Evolutionary conservation across 2,113 vertebrate genomes (phyloP).

Genomic region (Limanda limanda): DNA sequence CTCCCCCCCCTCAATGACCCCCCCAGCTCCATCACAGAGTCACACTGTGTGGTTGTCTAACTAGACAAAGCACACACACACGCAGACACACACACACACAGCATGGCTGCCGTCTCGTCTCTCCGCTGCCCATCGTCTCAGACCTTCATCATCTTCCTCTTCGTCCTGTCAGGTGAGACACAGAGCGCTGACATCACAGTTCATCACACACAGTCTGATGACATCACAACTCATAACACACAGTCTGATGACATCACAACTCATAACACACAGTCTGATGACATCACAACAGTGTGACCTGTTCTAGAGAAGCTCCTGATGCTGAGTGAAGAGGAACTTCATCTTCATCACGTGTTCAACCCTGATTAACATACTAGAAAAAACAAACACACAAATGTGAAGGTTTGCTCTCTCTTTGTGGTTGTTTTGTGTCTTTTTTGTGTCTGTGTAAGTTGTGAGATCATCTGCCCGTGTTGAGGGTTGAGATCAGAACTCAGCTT

Average conservation of each 20-base stretch:
- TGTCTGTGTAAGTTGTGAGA: too few relatives aligned
- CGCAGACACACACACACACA: constrained; percentile 22
- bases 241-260: constrained; percentile 14
- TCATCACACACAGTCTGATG: not conserved
- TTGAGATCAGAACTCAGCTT: too few relatives aligned
- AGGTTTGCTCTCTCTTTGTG: too few relatives aligned
- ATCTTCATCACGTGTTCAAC: too few relatives aligned
- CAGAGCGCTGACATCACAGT: constrained; percentile 4
- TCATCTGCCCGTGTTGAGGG: too few relatives aligned
- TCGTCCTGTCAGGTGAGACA: constrained; percentile 68
- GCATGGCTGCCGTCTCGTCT: constrained; percentile 63
- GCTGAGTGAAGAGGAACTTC: too few relatives aligned
- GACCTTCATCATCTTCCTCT: constrained; percentile 50
- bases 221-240: not conserved
- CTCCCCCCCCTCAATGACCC: constrained; percentile 18
- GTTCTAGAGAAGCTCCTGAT: too few relatives aligned
- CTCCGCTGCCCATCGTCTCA: constrained; percentile 17
- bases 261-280: not conserved
- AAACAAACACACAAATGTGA: too few relatives aligned
- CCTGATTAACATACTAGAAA: too few relatives aligned
- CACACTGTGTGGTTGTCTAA: constrained; percentile 3
- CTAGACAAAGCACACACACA: constrained; percentile 20
- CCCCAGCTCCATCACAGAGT: constrained; percentile 19
- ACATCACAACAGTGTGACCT: not conserved
- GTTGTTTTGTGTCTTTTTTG: too few relatives aligned